Evolutionary conservation across 2,888 invertebrate species (phyloP), one percentile per base, ranked within the genome.

Genomic region (Meteorus cinctellus): DNA sequence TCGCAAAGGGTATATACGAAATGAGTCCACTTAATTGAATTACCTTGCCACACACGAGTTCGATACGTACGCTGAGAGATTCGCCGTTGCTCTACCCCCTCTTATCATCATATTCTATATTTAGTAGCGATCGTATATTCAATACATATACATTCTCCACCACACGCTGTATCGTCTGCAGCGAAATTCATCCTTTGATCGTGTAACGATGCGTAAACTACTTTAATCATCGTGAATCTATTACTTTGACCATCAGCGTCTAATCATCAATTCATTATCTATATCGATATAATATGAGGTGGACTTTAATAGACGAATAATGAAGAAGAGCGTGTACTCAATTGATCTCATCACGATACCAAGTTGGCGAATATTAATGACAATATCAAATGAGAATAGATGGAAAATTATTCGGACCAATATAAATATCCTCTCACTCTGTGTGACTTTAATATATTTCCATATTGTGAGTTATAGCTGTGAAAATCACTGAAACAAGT

Each of bases 171-270:
- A 51, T 29, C 69, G 14, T 19, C 55, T 16, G 10, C 6, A 59
- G 29, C 66, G 19, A 76, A 76, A 76, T 76, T 76, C 67, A 72
- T 71, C 76, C 76, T 76, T 76, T 76, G 76, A 76, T 63, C 76
- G 62, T 24, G 6, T 76, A 76, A 76, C 72, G 72, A 72, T 62
- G 67, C 67, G 67, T 72, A 76, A 76, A 76, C 76, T 76, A 68
- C 76, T 72, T 66, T 76, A 72, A 76, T 76, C 62, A 76, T 76
- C 63, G 41, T 31, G 59, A 27, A 72, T 76, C 72, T 48, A 76
- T 59, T 68, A 67, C 76, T 76, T 72, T 76, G 76, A 76, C 72
- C 72, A 67, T 51, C 67, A 19, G 36, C 65, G 71, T 71, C 69
- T 75, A 75, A 72, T 75, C 75, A 72, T 67, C 65, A 27, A 71